These are phyloP conservation scores for Drosophila eugracilis DNA, from an alignment of 1,140 invertebrate genomes.

Conservation along the genomic window DNA sequence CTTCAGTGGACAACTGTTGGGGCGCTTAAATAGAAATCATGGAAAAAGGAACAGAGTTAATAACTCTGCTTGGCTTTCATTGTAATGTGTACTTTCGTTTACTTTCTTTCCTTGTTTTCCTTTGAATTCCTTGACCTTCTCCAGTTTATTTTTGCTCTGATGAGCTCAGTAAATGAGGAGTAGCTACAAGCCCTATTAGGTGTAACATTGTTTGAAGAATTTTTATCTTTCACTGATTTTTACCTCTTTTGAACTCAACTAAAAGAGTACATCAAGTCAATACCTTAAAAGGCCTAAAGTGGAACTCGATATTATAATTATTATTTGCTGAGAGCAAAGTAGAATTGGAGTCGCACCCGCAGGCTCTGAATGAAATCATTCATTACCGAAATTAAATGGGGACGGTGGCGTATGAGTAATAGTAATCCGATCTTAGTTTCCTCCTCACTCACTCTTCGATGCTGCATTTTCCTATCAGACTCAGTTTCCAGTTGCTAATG, in stretches of 20 bases:
- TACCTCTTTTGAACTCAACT: neutral
- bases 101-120: neutral
- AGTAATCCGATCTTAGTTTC: neutral
- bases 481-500: conserved; percentile 37
- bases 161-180: neutral
- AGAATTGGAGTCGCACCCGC: neutral
- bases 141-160: neutral
- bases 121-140: neutral
- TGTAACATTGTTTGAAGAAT: no score
- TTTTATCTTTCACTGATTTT: neutral
- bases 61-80: conserved; percentile 2
- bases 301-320: neutral
- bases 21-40: neutral
- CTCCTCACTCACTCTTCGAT: neutral
- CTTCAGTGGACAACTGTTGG: neutral
- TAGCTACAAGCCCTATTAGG: no score
- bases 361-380: neutral
- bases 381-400: conserved; percentile 32
- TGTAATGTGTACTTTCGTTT: conserved; percentile 20
- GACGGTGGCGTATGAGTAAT: conserved; percentile 30
- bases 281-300: neutral
- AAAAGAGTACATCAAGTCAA: conserved; percentile 22
- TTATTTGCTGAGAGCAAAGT: neutral
- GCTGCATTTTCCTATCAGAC: neutral
- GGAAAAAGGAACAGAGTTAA: neutral